These are phyloP conservation scores for Blera fallax DNA, from an alignment of 2,888 invertebrate species.

Conservation along the genomic window DNA sequence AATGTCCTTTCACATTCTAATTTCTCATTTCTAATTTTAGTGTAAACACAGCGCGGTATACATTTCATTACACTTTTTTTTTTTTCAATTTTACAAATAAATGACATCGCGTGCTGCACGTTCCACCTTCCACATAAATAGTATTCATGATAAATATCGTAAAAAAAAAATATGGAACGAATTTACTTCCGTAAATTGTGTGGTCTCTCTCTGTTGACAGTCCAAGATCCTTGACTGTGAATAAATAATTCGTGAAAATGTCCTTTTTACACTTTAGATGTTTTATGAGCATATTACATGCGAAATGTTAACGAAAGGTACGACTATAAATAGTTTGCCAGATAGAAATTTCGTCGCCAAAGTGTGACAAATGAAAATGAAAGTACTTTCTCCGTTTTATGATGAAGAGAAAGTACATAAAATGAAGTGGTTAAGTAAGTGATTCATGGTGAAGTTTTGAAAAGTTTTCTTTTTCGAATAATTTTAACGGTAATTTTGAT, in stretches of 20 bases:
- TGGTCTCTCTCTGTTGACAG: conserved; percentile 62
- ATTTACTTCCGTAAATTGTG: conserved; percentile 60
- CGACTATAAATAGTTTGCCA: neutral
- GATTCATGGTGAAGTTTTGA: neutral
- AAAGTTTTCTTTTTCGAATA: neutral
- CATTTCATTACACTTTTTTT: neutral
- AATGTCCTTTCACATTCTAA: neutral
- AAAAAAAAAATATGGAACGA: conserved; percentile 42
- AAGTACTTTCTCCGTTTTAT: neutral
- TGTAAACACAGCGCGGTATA: conserved; percentile 20
- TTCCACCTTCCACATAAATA: neutral
- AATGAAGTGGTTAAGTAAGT: neutral
- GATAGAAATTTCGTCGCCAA: neutral
- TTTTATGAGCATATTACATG: conserved; percentile 54
- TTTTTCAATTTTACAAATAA: neutral
- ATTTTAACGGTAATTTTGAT: neutral
- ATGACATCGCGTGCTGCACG: conserved; percentile 43
- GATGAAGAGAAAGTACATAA: neutral
- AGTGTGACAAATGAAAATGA: conserved; percentile 3
- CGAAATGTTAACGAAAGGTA: conserved; percentile 18
- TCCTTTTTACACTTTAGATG: conserved; percentile 65
- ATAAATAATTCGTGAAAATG: conserved; percentile 64
- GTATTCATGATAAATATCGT: conserved; percentile 52
- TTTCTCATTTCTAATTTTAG: conserved; percentile 31
- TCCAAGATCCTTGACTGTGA: conserved; percentile 58